A percentile compares a stretch with the other conserved stretches of the same genome.
Conservation (phyloP, 2,888 invertebrate species). For the Dysmachus trigonus region DNA sequence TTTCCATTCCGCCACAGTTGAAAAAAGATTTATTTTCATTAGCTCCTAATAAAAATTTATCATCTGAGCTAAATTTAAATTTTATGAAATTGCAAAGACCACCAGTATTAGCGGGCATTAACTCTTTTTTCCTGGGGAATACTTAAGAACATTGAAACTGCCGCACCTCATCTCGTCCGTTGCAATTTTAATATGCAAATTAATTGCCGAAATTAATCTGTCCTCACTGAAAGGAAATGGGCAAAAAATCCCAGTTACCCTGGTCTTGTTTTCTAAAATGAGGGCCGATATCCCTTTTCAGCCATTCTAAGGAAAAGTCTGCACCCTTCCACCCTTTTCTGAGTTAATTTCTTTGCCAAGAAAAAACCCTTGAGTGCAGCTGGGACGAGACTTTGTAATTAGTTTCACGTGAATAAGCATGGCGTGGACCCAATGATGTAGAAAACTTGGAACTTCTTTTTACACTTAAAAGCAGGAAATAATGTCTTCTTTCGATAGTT, state of each 20-base stretch:
- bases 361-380: not conserved
- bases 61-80: conserved; percentile 34
- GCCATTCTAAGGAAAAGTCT: not conserved
- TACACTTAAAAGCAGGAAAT: not conserved
- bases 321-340: not conserved
- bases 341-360: not conserved
- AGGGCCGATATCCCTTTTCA: conserved; percentile 5
- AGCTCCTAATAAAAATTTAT: conserved; percentile 38
- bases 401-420: not conserved
- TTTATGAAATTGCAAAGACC: conserved; percentile 7
- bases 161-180: conserved; percentile 2
- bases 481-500: not conserved
- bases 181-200: conserved; percentile 38
- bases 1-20: not conserved
- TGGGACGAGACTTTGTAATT: not conserved
- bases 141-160: conserved; percentile 1
- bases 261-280: not conserved
- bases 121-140: conserved; percentile 12
- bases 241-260: conserved; percentile 11
- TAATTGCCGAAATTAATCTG: conserved; percentile 35
- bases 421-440: not conserved
- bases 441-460: not conserved
- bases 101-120: not conserved
- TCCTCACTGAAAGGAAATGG: not conserved
- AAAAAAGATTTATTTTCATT: conserved; percentile 38